phyloP scores from a whole-genome alignment of 2,113 vertebrate genomes.

The Tachysurus fulvidraco region DNA sequence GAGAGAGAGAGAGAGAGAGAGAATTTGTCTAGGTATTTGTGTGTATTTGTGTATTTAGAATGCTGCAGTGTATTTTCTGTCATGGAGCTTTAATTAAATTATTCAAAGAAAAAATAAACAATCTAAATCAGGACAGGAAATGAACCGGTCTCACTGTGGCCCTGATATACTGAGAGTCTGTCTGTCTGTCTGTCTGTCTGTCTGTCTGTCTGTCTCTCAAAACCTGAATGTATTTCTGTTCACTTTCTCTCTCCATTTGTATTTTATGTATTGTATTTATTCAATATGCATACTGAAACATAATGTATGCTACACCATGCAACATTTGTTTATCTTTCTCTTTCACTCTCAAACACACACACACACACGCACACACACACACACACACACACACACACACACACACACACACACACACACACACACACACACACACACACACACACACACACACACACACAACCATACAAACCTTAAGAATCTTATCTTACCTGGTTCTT shows the following conservation, averaged over 20 bases:
- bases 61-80: slow-evolving; percentile 11
- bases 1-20: not conserved
- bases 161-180: not conserved
- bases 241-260: not conserved
- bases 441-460: slow-evolving; percentile 22
- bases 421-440: not conserved
- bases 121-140: slow-evolving; percentile 34
- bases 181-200: not conserved
- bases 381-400: not conserved
- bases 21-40: not conserved
- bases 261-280: not conserved
- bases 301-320: not conserved
- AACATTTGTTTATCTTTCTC: not conserved
- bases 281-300: not conserved
- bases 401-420: not conserved
- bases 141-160: not conserved
- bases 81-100: slow-evolving; percentile 18
- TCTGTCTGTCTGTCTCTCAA: not conserved
- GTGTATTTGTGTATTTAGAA: slow-evolving; percentile 3
- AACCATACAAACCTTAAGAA: slow-evolving; percentile 7
- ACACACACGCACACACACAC: no score
- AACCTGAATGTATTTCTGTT: slow-evolving; percentile 3
- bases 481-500: slow-evolving; percentile 66
- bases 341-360: not conserved
- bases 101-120: slow-evolving; percentile 3